Evolutionary conservation across 2,888 invertebrate genomes (phyloP).

Genomic region (Salticus scenicus): DNA sequence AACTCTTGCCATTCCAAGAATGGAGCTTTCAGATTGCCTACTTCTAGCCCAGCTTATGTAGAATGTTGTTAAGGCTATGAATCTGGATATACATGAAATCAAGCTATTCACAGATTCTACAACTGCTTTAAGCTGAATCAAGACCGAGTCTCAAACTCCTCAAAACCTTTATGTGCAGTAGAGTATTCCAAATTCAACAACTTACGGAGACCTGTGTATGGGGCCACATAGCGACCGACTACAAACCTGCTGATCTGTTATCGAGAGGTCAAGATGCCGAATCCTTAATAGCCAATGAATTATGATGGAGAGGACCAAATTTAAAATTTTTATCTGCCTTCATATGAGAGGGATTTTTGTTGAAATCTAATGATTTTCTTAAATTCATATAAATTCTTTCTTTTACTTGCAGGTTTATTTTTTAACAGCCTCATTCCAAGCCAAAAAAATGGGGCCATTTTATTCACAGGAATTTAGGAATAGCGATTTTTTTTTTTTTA

Average conservation of each 20-base stretch:
- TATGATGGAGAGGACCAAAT: neutral
- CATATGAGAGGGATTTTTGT: neutral
- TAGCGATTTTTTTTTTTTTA: no score
- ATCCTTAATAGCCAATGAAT: conserved; percentile 20
- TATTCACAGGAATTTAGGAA: neutral
- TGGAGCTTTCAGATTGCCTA: conserved; percentile 18
- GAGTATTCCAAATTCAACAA: conserved; percentile 71
- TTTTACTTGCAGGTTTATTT: conserved; percentile 10
- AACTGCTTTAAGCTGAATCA: neutral
- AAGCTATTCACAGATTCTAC: neutral
- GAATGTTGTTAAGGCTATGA: neutral
- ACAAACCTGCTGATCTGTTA: conserved; percentile 74
- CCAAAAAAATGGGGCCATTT: neutral
- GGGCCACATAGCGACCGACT: conserved; percentile 72
- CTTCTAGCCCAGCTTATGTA: conserved; percentile 17
- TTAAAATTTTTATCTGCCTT: neutral
- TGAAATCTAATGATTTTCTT: neutral
- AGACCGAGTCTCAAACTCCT: neutral
- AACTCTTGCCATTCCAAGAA: no score
- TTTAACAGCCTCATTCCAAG: neutral
- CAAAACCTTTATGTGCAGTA: conserved; percentile 72
- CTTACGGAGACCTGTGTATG: conserved; percentile 65
- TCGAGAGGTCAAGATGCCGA: conserved; percentile 70
- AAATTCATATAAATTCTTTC: neutral
- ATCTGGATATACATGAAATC: neutral